A percentile compares a stretch with the other conserved stretches of the same genome.
These are phyloP conservation scores for Camptogramma bilineatum DNA, from an alignment of 2,888 invertebrate species.

Conservation along the genomic window DNA sequence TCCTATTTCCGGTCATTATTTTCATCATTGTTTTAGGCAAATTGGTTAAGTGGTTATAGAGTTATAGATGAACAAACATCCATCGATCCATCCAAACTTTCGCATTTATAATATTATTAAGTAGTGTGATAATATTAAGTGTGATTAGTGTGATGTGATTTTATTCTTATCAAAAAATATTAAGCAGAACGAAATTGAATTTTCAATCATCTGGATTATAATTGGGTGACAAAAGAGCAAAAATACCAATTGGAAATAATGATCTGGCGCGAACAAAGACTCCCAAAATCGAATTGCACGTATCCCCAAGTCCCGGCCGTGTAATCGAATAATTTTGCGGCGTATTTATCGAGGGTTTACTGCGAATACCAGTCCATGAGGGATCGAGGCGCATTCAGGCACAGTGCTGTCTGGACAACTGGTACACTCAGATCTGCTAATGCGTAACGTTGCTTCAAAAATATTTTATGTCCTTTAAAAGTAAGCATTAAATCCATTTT, in stretches of 20 bases:
- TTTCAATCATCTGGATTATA: slow-evolving; percentile 14
- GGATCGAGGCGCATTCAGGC: slow-evolving; percentile 43
- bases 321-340: slow-evolving; percentile 48
- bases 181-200: neutral
- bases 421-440: neutral
- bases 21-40: too few relatives aligned
- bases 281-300: slow-evolving; percentile 35
- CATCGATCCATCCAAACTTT: too few relatives aligned
- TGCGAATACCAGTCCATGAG: slow-evolving; percentile 44
- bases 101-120: too few relatives aligned
- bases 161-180: too few relatives aligned
- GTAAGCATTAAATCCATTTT: too few relatives aligned
- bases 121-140: too few relatives aligned
- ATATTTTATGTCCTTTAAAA: too few relatives aligned
- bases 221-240: slow-evolving; percentile 19
- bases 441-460: neutral
- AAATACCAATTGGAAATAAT: slow-evolving; percentile 20
- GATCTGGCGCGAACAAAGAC: slow-evolving; percentile 28
- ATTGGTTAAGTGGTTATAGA: too few relatives aligned
- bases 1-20: too few relatives aligned
- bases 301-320: slow-evolving; percentile 30
- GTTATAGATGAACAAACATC: too few relatives aligned
- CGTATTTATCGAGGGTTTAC: slow-evolving; percentile 48
- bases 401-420: slow-evolving; percentile 20
- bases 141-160: too few relatives aligned